These are phyloP conservation scores for Protosalanx chinensis DNA, from an alignment of 2,797 vertebrate genomes.

Conservation along the genomic window DNA sequence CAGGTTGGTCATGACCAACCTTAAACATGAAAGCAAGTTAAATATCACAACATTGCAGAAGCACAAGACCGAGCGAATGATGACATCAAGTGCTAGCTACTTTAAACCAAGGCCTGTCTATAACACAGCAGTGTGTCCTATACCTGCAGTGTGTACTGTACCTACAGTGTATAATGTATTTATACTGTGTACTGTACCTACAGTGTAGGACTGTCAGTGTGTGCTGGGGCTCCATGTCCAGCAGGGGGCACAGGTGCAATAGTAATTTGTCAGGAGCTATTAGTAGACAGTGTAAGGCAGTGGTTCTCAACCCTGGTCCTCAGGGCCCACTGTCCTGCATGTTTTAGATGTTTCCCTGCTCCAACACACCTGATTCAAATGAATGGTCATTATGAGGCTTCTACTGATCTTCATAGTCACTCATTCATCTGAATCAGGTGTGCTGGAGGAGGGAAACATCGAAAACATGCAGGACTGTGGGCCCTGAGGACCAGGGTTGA, in stretches of 20 bases:
- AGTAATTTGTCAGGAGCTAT: constrained; percentile 31
- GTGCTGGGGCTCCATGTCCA: constrained; percentile 57
- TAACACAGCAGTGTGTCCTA: background rate
- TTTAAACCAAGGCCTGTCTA: background rate
- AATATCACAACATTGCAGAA: background rate
- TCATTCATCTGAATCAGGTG: no score
- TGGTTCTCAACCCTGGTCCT: no score
- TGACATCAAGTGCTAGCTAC: background rate
- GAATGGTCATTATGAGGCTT: no score
- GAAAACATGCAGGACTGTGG: no score
- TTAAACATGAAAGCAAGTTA: background rate
- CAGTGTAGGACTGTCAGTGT: constrained; percentile 22
- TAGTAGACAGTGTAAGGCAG: background rate
- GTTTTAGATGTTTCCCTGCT: no score
- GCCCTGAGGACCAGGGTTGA: no score
- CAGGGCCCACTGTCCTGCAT: no score
- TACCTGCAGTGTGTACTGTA: background rate
- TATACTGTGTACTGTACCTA: background rate
- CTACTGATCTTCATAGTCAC: no score
- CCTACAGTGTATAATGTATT: background rate
- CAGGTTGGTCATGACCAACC: background rate
- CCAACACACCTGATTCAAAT: no score
- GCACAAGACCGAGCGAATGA: background rate
- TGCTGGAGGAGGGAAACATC: no score
- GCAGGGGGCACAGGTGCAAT: constrained; percentile 70